Evolutionary conservation across 2,113 vertebrate genomes (phyloP), one percentile per base, ranked within the genome.

Genomic region (Nanorana parkeri): DNA sequence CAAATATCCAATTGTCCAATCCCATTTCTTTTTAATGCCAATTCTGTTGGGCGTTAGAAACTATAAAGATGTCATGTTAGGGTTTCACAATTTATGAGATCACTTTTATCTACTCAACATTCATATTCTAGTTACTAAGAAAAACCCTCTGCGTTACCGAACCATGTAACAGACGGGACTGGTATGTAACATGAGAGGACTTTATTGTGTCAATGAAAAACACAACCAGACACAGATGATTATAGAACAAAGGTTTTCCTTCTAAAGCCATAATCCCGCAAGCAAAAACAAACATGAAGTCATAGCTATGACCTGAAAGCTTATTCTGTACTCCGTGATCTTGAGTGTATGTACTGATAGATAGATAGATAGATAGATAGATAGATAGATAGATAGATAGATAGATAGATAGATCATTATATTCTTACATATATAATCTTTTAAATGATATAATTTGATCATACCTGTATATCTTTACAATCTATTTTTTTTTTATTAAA

Each of bases 281-380:
- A 10, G 32, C 24, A 78, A 54, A 76, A 54, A 54, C 61, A 78
- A 78, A 78, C 47, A 78, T 78, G 76, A 78, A 55, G 76, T 68
- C 24, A 78, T 78, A 28, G 7, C 23, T 10, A 47, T 4, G 23
- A 77, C 17, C 19, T 24, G 75, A 66, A 17, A 16, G 61, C 8
- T 26, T 54, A 41, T 26, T 32, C n/a, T 23, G 1, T 13, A 13
- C 13, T 47, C 41, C 11, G 13, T 47, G 11, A 47, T 47, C 41
- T 13, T 47, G 41, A 13, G 41, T 47, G 6, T 61, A 23, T 20
- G 24, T 61, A 21, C 17, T 5, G 56, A 58, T 58, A 58, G 56
- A 58, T 58, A 58, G 56, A 58, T 58, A 58, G 56, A 58, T 58
- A 58, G 56, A 58, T 58, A 58, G 56, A 60, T 60, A 60, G 56